phyloP scores from a whole-genome alignment of 2,888 invertebrate species.

The Andrena camellia region DNA sequence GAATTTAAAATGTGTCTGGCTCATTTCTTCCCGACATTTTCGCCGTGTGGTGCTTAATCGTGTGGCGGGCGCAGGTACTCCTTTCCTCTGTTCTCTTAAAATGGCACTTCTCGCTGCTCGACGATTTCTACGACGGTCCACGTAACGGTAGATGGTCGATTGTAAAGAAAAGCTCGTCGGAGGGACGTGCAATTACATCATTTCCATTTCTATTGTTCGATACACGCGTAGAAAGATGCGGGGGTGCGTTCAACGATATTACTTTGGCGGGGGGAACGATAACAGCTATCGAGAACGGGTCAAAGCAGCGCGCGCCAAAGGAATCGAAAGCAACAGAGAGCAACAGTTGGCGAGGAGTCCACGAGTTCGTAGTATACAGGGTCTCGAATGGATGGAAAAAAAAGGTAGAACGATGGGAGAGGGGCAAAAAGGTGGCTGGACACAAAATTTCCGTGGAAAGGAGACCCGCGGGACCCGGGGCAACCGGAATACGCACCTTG shows the following conservation, averaged over 20 bases:
- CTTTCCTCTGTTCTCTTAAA: too few species aligned
- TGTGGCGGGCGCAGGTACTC: too few species aligned
- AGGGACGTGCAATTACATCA: neutral
- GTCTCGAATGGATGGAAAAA: neutral
- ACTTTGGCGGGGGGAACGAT: neutral
- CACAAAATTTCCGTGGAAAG: conserved; percentile 5
- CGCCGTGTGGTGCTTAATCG: neutral
- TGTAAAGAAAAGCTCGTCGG: neutral
- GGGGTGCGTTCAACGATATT: neutral
- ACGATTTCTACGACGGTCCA: too few species aligned
- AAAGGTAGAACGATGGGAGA: neutral
- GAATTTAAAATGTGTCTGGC: conserved; percentile 6
- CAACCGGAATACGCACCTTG: neutral
- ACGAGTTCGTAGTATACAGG: neutral
- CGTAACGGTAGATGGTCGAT: too few species aligned
- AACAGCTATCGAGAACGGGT: too few species aligned
- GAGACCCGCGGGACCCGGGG: neutral
- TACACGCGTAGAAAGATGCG: neutral
- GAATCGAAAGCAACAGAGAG: neutral
- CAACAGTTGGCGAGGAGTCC: conserved; percentile 25
- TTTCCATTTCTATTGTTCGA: neutral
- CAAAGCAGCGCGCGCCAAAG: neutral
- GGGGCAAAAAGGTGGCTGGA: neutral
- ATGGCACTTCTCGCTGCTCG: too few species aligned
- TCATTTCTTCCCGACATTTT: neutral